Base-by-base conservation (phyloP, 2,888 invertebrate species). In the Cephalotes varians region DNA sequence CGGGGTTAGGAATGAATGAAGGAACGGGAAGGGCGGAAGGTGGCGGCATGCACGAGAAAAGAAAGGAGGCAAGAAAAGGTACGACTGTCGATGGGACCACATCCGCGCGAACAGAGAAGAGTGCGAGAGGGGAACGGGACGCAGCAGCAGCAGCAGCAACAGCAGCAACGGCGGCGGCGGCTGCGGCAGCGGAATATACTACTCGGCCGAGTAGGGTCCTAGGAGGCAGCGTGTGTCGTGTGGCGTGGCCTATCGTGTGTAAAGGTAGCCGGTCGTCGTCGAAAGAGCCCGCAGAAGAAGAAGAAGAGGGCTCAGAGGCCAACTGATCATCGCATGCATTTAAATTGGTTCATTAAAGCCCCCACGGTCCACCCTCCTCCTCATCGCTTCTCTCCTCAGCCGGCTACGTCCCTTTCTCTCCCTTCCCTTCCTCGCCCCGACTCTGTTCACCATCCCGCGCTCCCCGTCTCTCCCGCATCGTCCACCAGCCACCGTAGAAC, bases 271-370 rank as follows among this genome's bases (percentile, higher is more conserved):
- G 89, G 86, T 91, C 90, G 87, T 90, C 88, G 88, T 86, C 90
- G 91, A 89, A 92, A 91, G 91, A 89, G 89, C 87, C 88, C 88
- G 90, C 88, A 88, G 87, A 86, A 90, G 88, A 90, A 91, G 90
- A 93, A 93, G 93, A 93, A 91, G 92, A 93, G 92, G 92, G 93
- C 92, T 93, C 92, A 92, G 93, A 93, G 94, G 94, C 94, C 93
- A 94, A 94, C 94, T 94, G 94, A 94, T 94, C 94, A 94, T 94
- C 94, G 94, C 93, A 94, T 94, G 94, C 94, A 94, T 94, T 94
- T 94, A 94, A 94, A 94, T 94, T 94, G 94, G 94, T 94, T 94
- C 94, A 94, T 94, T 94, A 94, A 94, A 94, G 93, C 93, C 92
- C 64, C 92, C 93, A 88, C 91, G 89, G 90, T 87, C 90, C 88